A percentile compares a stretch with the other conserved stretches of the same genome.
phyloP scores from a whole-genome alignment of 2,888 invertebrate species.

The Hyles lineata region DNA sequence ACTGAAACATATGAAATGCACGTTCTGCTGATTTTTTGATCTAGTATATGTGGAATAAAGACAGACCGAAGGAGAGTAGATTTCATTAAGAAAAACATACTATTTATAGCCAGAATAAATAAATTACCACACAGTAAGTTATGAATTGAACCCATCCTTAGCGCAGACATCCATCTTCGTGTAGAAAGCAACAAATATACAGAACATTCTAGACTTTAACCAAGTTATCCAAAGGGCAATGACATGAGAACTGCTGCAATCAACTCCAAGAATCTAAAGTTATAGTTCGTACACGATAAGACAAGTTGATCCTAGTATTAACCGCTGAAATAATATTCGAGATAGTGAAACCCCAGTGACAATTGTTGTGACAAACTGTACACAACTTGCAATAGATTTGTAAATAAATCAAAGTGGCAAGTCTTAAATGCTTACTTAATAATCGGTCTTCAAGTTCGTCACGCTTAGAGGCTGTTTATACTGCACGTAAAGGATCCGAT shows the following conservation, averaged over 20 bases:
- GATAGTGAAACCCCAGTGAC: background rate
- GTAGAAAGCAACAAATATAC: no score
- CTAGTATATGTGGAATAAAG: no score
- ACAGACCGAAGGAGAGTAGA: no score
- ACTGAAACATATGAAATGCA: no score
- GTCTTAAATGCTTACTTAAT: constrained; percentile 30
- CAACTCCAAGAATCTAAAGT: background rate
- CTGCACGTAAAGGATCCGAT: constrained; percentile 16
- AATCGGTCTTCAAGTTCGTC: constrained; percentile 31
- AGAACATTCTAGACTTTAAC: background rate
- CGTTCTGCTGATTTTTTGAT: no score
- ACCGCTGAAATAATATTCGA: background rate
- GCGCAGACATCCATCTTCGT: no score
- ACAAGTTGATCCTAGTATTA: background rate
- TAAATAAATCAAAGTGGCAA: constrained; percentile 30
- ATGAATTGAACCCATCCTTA: no score
- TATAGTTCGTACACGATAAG: background rate
- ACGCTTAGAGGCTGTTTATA: constrained; percentile 3
- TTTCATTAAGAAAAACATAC: no score
- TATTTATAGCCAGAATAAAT: no score
- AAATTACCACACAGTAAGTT: no score
- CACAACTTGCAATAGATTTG: constrained; percentile 15
- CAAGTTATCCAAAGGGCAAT: background rate
- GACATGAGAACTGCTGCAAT: background rate
- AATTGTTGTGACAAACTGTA: constrained; percentile 6